phyloP scores from a whole-genome alignment of 2,797 vertebrate species.

The Fratercula arctica region DNA sequence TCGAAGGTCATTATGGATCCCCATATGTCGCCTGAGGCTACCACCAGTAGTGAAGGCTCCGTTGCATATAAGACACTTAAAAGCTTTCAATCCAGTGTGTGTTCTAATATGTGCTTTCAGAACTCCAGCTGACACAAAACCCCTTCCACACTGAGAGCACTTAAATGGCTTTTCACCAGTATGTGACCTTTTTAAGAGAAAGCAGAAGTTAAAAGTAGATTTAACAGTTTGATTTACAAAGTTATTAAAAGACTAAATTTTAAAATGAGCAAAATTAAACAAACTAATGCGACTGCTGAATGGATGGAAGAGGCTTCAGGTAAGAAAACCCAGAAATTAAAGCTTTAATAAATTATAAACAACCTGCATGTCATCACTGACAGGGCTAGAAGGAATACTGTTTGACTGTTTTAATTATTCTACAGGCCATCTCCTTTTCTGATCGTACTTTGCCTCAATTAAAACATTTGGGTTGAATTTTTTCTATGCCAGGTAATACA shows the following conservation, averaged over 20 bases:
- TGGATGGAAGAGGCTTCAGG: background rate
- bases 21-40: slow-evolving; percentile 95
- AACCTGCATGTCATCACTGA: background rate
- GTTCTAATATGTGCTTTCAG: slow-evolving; percentile 96
- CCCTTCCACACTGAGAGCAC: slow-evolving; percentile 94
- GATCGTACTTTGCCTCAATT: background rate
- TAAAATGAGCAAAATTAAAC: background rate
- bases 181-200: slow-evolving; percentile 85
- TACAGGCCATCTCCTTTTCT: background rate
- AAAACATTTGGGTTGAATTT: background rate
- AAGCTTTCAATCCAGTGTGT: slow-evolving; percentile 95
- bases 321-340: background rate
- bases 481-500: background rate
- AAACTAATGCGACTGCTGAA: background rate
- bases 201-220: background rate
- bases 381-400: background rate
- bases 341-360: background rate
- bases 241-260: background rate
- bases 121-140: slow-evolving; percentile 97
- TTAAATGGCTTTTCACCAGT: slow-evolving; percentile 97
- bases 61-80: slow-evolving; percentile 93
- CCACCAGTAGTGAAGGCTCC: slow-evolving; percentile 97
- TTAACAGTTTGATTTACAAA: background rate
- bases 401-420: background rate
- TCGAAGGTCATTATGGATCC: slow-evolving; percentile 93